Evolutionary conservation across 2,888 invertebrate species (phyloP).

Genomic region (Scotopteryx bipunctaria): DNA sequence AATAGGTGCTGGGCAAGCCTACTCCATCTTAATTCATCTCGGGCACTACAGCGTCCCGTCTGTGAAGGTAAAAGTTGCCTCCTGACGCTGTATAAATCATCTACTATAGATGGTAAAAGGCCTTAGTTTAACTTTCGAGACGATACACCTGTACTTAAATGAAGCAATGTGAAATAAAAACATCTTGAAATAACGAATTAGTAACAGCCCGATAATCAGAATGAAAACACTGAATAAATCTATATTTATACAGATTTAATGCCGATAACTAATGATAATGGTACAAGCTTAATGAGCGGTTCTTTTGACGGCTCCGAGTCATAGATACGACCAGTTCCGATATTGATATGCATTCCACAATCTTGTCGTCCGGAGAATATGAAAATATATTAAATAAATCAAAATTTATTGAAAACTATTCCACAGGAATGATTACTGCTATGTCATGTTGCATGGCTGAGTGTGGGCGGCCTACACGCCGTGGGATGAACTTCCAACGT

Average conservation of each 20-base stretch:
- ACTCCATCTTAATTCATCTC: too few species aligned
- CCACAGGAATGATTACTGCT: constrained; percentile 57
- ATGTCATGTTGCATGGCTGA: constrained; percentile 51
- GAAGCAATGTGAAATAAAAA: not conserved
- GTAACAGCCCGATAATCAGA: constrained; percentile 23
- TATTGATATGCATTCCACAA: constrained; percentile 38
- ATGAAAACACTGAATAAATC: constrained; percentile 36
- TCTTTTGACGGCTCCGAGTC: constrained; percentile 33
- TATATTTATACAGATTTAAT: constrained; percentile 38
- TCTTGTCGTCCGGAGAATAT: constrained; percentile 42
- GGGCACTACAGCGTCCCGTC: too few species aligned
- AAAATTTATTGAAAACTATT: constrained; percentile 61
- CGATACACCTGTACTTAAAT: not conserved
- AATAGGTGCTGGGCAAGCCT: too few species aligned
- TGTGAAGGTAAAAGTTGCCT: too few species aligned
- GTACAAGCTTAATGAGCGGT: constrained; percentile 37
- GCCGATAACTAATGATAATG: constrained; percentile 39
- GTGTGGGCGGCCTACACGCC: constrained; percentile 60
- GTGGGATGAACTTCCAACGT: constrained; percentile 55
- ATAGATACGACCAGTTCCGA: constrained; percentile 28
- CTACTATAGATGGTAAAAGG: too few species aligned
- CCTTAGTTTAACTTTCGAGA: not conserved
- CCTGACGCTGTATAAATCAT: too few species aligned
- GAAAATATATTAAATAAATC: constrained; percentile 60
- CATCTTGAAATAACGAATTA: constrained; percentile 25